Conservation (phyloP, 92 coral and sea anemone species). For the Palythoa grandiflora region DNA sequence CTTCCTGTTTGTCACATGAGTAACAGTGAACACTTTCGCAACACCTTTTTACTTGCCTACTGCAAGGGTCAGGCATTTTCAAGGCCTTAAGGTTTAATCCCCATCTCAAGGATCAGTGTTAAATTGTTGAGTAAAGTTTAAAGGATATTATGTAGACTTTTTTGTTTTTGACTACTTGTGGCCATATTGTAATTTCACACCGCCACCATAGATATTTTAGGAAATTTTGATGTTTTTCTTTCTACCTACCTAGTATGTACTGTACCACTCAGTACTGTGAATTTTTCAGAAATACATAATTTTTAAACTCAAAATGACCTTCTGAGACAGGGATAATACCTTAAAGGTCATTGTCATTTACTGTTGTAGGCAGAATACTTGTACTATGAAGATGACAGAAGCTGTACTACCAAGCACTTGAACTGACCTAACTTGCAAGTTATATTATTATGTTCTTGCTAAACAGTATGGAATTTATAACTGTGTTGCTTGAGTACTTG, state of each 20-base stretch:
- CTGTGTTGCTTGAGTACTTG: not conserved
- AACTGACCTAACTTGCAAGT: constrained; percentile 5
- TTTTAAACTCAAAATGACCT: not conserved
- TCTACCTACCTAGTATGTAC: not conserved
- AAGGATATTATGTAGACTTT: not conserved
- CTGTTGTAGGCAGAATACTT: not conserved
- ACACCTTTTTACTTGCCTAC: constrained; percentile 39
- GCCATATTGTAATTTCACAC: not conserved
- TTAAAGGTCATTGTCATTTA: not conserved
- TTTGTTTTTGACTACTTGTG: not conserved
- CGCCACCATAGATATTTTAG: not conserved
- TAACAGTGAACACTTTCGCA: constrained; percentile 30
- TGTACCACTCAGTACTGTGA: not conserved
- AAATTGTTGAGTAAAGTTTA: not conserved
- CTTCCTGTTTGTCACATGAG: constrained; percentile 43
- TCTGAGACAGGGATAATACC: not conserved
- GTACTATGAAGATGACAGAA: not conserved
- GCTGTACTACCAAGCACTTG: constrained; percentile 3
- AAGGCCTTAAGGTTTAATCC: constrained; percentile 20
- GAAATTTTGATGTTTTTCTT: not conserved
- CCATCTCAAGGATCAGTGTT: not conserved
- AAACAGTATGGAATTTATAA: not conserved
- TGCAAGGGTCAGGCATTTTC: constrained; percentile 55
- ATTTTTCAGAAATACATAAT: not conserved
- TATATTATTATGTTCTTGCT: not conserved